These are phyloP conservation scores for Sepiola atlantica DNA, from an alignment of 2,888 invertebrate species.

Conservation along the genomic window DNA sequence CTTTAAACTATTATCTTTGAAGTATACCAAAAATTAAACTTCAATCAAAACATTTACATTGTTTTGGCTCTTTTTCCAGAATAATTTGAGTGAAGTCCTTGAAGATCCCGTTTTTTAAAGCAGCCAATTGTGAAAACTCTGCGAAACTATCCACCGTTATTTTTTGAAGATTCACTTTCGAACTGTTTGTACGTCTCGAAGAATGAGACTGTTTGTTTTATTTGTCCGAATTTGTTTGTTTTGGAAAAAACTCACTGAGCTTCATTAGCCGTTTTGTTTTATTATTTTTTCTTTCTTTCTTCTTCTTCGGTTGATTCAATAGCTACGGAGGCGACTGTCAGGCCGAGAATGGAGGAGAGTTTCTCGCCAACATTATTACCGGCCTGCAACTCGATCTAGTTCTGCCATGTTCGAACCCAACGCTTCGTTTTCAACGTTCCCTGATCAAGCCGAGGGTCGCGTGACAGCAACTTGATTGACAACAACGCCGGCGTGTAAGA, in stretches of 20 bases:
- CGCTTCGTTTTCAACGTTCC: background rate
- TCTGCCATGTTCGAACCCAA: background rate
- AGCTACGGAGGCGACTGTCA: background rate
- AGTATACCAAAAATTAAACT: too few relatives aligned
- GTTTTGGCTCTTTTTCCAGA: too few relatives aligned
- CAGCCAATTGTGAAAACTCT: background rate
- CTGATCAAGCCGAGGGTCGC: constrained; percentile 16
- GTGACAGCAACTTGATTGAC: background rate
- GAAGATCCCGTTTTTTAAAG: too few relatives aligned
- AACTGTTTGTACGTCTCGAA: background rate
- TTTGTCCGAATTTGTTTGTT: background rate
- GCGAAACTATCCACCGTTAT: too few relatives aligned
- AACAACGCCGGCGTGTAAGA: background rate
- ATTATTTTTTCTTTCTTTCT: background rate
- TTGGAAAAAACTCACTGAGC: background rate
- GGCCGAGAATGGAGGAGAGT: background rate
- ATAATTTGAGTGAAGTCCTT: too few relatives aligned
- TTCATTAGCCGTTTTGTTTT: background rate
- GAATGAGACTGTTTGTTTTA: constrained; percentile 9
- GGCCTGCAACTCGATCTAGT: background rate
- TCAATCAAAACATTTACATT: too few relatives aligned
- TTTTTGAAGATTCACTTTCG: background rate
- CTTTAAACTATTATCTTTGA: too few relatives aligned
- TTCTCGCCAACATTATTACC: background rate
- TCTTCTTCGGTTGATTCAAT: background rate